Evolutionary conservation across 2,113 vertebrate species (phyloP).

Genomic region (Hymenochirus boettgeri): DNA sequence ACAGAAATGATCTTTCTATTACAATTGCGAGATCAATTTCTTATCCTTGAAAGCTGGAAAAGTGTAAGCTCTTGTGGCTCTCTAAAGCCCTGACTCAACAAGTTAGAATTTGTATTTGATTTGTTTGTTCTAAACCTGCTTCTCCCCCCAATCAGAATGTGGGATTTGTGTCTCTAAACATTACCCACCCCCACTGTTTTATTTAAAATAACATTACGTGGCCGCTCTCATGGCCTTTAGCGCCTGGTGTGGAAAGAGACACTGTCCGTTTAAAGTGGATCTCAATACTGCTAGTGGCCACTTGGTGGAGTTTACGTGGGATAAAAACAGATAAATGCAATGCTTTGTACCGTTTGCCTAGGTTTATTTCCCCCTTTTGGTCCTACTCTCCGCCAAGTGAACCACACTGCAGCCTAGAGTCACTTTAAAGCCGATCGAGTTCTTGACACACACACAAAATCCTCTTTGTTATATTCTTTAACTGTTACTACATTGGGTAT

Average conservation of each 20-base stretch:
- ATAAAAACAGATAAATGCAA: too few relatives aligned
- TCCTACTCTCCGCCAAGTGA: background rate
- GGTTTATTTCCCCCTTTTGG: background rate
- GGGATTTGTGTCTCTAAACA: constrained; percentile 7
- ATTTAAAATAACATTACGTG: background rate
- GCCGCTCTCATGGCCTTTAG: constrained; percentile 13
- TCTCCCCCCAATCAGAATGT: constrained; percentile 30
- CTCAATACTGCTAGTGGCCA: background rate
- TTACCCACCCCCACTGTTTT: constrained; percentile 6
- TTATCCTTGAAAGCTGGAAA: background rate
- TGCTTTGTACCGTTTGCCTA: background rate
- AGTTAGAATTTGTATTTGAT: background rate
- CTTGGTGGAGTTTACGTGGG: background rate
- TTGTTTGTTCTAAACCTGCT: constrained; percentile 16
- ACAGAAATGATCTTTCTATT: too few relatives aligned
- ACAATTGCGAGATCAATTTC: too few relatives aligned
- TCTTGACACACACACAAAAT: constrained; percentile 34
- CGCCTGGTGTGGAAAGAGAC: constrained; percentile 16
- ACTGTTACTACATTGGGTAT: constrained; percentile 52
- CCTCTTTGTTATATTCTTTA: constrained; percentile 48
- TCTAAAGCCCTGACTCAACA: background rate
- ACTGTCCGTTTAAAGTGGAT: background rate
- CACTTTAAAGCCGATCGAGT: constrained; percentile 47
- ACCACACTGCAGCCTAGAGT: background rate
- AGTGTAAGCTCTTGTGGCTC: background rate